Evolutionary conservation across 64 coral and sea anemone genomes (phyloP), one percentile per base, ranked within the genome.

Genomic region (Acropora tenuis): DNA sequence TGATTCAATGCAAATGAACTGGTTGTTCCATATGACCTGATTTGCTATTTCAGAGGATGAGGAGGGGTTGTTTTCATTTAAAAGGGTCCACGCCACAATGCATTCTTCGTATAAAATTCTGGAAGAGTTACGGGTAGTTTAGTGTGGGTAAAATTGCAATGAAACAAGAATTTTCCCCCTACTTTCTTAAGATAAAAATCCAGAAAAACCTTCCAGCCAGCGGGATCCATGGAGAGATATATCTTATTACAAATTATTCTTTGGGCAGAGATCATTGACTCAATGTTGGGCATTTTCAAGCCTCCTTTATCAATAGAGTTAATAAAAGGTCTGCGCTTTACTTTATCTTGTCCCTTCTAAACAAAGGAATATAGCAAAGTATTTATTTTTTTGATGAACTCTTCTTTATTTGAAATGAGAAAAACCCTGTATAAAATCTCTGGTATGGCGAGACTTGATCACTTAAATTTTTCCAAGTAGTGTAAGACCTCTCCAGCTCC

Each of bases 101-200:
- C 73, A 75, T 75, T 75, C 73, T 75, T 75, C 45, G 73, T n/a
- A n/a, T 75, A 44, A 45, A 41, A 75, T 6, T 75, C 43, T 75
- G n/a, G n/a, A n/a, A n/a, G n/a, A n/a, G n/a, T n/a, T n/a, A n/a
- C n/a, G n/a, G n/a, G n/a, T n/a, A n/a, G 7, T 45, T 75, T 75
- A 43, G 73, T 75, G 45, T 18, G 45, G 43, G 5, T 45, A 75
- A 75, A 75, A 18, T 75, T 75, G 12, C 73, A 75, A 8, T 41
- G 73, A 42, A 40, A 75, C 73, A 75, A 3, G 43, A 6, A 3
- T 75, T 69, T 69, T 69, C 16, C 66, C 66, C 66, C 66, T 69
- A 2, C 66, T 69, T 17, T 69, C 19, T 69, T 12, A 16, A 1
- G 66, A 69, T 69, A 69, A 69, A 16, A 69, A 0, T 69, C n/a